Conservation (phyloP, 2,113 vertebrate species). For the Amphiprion percula region DNA sequence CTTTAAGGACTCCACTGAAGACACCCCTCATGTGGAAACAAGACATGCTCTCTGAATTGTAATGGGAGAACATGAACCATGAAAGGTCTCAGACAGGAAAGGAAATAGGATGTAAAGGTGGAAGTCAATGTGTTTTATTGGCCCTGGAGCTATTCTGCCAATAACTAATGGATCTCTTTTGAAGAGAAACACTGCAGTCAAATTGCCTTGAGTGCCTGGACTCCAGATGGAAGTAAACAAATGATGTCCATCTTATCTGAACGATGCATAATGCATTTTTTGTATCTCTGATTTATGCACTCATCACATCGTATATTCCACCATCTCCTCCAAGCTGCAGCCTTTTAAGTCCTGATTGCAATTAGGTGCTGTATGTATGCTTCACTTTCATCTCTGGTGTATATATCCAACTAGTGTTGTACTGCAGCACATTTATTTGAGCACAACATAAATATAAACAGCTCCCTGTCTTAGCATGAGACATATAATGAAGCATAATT, state of each 20-base stretch:
- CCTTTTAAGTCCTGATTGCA: conserved; percentile 74
- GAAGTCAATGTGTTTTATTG: conserved; percentile 69
- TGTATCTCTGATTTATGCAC: conserved; percentile 67
- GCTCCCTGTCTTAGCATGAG: neutral
- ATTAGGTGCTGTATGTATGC: conserved; percentile 54
- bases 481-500: conserved; percentile 22
- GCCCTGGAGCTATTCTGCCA: conserved; percentile 55
- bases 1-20: conserved; percentile 23
- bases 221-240: conserved; percentile 74
- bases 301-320: conserved; percentile 64
- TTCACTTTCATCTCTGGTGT: conserved; percentile 52
- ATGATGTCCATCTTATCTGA: conserved; percentile 70
- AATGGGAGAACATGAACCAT: conserved; percentile 31
- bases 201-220: conserved; percentile 71
- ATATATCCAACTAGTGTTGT: conserved; percentile 28
- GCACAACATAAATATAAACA: conserved; percentile 30
- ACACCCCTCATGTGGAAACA: neutral
- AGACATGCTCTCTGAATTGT: conserved; percentile 25
- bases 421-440: conserved; percentile 37
- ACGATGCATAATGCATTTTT: conserved; percentile 70
- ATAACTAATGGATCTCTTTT: conserved; percentile 65
- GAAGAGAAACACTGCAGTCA: conserved; percentile 66
- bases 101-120: conserved; percentile 66
- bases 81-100: conserved; percentile 37
- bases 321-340: conserved; percentile 53